Conservation (phyloP, 2,888 invertebrate species). For the Molorchus minor region DNA sequence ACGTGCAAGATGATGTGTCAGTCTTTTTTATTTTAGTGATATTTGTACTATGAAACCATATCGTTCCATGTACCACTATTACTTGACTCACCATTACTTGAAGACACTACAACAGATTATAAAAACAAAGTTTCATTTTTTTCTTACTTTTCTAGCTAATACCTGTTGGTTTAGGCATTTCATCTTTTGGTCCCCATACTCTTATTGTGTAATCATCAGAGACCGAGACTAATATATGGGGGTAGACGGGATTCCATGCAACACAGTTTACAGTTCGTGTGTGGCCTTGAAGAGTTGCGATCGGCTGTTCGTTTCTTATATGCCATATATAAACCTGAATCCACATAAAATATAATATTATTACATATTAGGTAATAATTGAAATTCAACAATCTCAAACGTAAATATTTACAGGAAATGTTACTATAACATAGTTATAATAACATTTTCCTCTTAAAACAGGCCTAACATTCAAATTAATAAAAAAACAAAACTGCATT, state of each 20-base stretch:
- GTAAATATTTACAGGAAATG: no score
- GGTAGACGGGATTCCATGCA: slow-evolving; percentile 95
- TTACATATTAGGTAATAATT: no score
- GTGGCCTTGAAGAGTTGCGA: slow-evolving; percentile 90
- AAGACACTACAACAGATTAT: slow-evolving; percentile 55
- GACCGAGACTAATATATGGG: slow-evolving; percentile 93
- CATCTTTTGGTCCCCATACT: slow-evolving; percentile 87
- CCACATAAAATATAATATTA: no score
- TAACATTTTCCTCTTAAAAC: no score
- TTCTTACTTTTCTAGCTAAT: slow-evolving; percentile 35
- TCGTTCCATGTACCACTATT: slow-evolving; percentile 68
- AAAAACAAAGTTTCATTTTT: slow-evolving; percentile 16
- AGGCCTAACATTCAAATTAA: no score
- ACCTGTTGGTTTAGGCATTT: slow-evolving; percentile 58
- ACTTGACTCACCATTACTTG: slow-evolving; percentile 63
- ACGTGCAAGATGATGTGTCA: slow-evolving; percentile 32
- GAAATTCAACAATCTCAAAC: no score
- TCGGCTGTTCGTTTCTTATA: slow-evolving; percentile 87
- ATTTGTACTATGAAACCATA: slow-evolving; percentile 67
- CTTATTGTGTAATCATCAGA: slow-evolving; percentile 96
- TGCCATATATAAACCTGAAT: slow-evolving; percentile 97
- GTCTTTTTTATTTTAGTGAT: slow-evolving; percentile 37
- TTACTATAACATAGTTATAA: no score
- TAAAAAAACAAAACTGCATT: no score
- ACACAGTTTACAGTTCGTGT: slow-evolving; percentile 97